phyloP scores from a whole-genome alignment of 2,113 vertebrate genomes.

The Ifrita kowaldi region DNA sequence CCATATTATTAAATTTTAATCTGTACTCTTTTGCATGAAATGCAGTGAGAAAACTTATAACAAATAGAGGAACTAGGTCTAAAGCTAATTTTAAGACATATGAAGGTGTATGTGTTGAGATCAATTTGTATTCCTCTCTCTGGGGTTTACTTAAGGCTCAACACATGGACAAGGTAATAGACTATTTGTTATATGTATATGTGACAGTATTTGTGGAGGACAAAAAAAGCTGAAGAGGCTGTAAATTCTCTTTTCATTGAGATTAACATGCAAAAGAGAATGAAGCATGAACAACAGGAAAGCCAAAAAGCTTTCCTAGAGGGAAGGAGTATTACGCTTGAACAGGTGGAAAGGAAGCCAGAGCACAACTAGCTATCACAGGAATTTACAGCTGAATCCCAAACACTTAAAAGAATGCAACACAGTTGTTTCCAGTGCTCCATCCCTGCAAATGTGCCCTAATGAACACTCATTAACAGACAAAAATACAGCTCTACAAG shows the following conservation, averaged over 20 bases:
- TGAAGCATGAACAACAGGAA: background rate
- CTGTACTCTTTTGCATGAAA: background rate
- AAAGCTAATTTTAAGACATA: background rate
- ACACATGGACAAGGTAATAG: background rate
- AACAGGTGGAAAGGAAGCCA: background rate
- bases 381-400: background rate
- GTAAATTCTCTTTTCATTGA: background rate
- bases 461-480: background rate
- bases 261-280: background rate
- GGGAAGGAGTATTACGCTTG: background rate
- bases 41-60: background rate
- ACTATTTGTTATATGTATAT: rapidly evolving
- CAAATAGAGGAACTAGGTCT: background rate
- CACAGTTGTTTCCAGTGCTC: background rate
- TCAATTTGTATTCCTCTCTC: background rate
- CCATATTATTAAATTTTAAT: background rate
- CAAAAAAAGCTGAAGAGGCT: background rate
- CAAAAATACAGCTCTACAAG: background rate
- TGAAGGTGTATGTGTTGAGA: background rate
- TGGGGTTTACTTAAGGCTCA: background rate
- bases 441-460: background rate
- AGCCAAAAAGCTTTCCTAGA: background rate
- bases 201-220: background rate
- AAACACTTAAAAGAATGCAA: background rate
- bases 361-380: background rate